Evolutionary conservation across 2,797 vertebrate genomes (phyloP).

Genomic region (Bradypodion pumilum): DNA sequence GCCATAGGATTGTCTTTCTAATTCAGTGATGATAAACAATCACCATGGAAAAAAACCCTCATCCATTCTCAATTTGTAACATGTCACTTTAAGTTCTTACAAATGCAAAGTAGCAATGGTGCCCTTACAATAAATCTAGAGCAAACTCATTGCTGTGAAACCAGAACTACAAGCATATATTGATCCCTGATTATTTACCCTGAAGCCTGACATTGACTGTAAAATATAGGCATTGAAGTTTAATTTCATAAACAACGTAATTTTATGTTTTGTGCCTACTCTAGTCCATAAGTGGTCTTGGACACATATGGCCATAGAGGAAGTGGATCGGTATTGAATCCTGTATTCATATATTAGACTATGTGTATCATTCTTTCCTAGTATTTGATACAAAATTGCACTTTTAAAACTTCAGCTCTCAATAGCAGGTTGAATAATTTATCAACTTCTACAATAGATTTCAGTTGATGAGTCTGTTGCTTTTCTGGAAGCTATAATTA

Average conservation of each 20-base stretch:
- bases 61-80: background rate
- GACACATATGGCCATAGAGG: background rate
- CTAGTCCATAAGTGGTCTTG: background rate
- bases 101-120: background rate
- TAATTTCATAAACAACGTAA: background rate
- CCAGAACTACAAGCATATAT: background rate
- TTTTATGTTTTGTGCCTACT: background rate
- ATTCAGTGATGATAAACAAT: background rate
- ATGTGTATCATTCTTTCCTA: background rate
- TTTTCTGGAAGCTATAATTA: constrained; percentile 23
- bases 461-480: constrained; percentile 36
- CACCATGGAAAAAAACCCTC: background rate
- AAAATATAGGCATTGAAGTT: background rate
- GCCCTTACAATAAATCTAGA: background rate
- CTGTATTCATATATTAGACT: constrained; percentile 17
- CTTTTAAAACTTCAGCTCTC: constrained; percentile 38
- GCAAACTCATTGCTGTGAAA: background rate
- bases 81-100: background rate
- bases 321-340: background rate
- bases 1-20: background rate
- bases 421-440: constrained; percentile 52
- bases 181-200: background rate
- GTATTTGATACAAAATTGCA: constrained; percentile 28
- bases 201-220: background rate
- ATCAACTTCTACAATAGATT: constrained; percentile 20